These are phyloP conservation scores for Anolis carolinensis DNA, from an alignment of 2,113 vertebrate species.

Conservation along the genomic window DNA sequence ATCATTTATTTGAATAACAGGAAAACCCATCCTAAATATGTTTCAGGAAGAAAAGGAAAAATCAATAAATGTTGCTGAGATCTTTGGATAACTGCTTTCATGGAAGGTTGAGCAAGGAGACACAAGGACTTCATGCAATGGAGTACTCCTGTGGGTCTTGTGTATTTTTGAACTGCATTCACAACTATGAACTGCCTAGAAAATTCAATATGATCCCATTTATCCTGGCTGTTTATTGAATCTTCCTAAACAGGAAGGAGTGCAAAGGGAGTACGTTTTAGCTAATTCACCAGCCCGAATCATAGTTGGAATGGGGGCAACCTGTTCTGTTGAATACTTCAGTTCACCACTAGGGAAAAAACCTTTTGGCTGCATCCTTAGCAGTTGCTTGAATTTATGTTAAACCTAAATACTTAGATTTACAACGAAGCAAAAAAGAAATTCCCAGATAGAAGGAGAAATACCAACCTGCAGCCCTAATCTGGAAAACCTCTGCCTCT, in stretches of 20 bases:
- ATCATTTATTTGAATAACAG: slow-evolving; percentile 10
- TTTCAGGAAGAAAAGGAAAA: not conserved
- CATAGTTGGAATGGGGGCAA: not conserved
- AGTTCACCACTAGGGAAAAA: not conserved
- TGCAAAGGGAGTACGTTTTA: too few species aligned
- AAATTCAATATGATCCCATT: not conserved
- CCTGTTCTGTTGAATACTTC: not conserved
- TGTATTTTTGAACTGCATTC: not conserved
- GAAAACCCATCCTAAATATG: not conserved
- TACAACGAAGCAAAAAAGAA: not conserved
- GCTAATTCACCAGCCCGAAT: not conserved
- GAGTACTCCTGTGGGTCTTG: not conserved
- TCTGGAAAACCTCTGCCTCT: too few species aligned
- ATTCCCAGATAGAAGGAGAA: not conserved
- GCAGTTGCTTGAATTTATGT: not conserved
- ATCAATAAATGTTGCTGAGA: slow-evolving; percentile 10
- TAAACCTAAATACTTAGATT: not conserved
- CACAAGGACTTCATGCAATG: not conserved
- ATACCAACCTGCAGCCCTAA: too few species aligned
- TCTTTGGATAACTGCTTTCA: not conserved
- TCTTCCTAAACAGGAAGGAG: not conserved
- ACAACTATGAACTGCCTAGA: not conserved
- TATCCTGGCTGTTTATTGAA: not conserved
- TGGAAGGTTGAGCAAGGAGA: not conserved
- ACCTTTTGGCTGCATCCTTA: not conserved